Evolutionary conservation across 2,113 vertebrate species (phyloP).

Genomic region (Muntiacus muntjak): DNA sequence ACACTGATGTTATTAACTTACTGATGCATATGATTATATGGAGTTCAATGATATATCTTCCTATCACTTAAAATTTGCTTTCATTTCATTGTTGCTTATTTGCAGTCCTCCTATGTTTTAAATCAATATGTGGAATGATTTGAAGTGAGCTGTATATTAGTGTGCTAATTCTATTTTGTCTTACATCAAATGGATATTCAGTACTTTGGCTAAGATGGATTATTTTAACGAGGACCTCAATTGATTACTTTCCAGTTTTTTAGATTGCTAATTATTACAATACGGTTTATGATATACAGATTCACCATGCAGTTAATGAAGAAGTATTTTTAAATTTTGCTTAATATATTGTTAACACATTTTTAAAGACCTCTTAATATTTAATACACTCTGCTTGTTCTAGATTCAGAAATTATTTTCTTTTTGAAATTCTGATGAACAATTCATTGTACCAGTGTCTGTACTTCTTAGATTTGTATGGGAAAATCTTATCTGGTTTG

Average conservation of each 20-base stretch:
- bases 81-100: neutral
- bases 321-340: neutral
- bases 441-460: neutral
- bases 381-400: neutral
- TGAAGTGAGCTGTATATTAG: neutral
- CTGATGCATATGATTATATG: neutral
- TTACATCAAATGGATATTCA: neutral
- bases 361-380: neutral
- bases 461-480: neutral
- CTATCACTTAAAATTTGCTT: neutral
- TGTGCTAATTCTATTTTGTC: neutral
- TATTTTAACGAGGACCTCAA: neutral
- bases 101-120: neutral
- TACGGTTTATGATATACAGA: neutral
- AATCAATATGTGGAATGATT: neutral
- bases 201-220: neutral
- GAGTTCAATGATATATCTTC: neutral
- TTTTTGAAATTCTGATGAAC: neutral
- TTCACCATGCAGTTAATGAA: neutral
- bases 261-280: neutral
- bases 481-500: neutral
- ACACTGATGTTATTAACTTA: neutral
- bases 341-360: neutral
- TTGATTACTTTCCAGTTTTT: neutral
- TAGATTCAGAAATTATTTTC: neutral